A percentile compares a stretch with the other conserved stretches of the same genome.
Evolutionary conservation across 1,140 invertebrate genomes (phyloP).

Genomic region (Trypoxylus dichotomus): DNA sequence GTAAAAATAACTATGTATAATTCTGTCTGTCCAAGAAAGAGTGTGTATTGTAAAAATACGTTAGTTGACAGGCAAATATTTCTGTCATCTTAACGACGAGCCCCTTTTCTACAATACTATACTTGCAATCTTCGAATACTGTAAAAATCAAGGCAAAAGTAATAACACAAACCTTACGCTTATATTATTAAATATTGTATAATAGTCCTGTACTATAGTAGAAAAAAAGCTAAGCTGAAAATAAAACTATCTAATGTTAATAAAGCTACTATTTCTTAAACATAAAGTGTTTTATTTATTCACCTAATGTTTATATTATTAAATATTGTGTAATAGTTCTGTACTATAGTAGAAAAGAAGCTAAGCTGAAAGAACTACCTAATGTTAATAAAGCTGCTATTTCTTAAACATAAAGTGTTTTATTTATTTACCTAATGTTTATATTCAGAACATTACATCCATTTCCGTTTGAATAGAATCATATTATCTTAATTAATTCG

Average conservation of each 20-base stretch:
- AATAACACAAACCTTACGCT: constrained; percentile 47
- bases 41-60: constrained; percentile 24
- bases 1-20: background rate
- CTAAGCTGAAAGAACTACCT: constrained; percentile 32
- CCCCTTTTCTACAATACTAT: constrained; percentile 24
- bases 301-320: background rate
- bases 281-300: background rate
- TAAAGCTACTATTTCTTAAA: constrained; percentile 50
- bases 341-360: too few species aligned
- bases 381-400: constrained; percentile 47
- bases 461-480: too few species aligned
- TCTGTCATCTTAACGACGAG: constrained; percentile 4
- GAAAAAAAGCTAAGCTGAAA: constrained; percentile 39
- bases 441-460: too few species aligned
- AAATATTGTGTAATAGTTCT: background rate
- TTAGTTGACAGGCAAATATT: background rate
- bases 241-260: constrained; percentile 35
- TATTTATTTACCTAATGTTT: background rate
- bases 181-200: constrained; percentile 46
- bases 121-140: constrained; percentile 12
- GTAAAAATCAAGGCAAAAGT: constrained; percentile 26
- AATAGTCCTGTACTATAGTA: constrained; percentile 41
- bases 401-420: constrained; percentile 40
- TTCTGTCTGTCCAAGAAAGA: background rate
- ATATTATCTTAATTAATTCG: too few species aligned